These are phyloP conservation scores for Atrina japonica DNA, from an alignment of 2,888 invertebrate species.

Conservation along the genomic window DNA sequence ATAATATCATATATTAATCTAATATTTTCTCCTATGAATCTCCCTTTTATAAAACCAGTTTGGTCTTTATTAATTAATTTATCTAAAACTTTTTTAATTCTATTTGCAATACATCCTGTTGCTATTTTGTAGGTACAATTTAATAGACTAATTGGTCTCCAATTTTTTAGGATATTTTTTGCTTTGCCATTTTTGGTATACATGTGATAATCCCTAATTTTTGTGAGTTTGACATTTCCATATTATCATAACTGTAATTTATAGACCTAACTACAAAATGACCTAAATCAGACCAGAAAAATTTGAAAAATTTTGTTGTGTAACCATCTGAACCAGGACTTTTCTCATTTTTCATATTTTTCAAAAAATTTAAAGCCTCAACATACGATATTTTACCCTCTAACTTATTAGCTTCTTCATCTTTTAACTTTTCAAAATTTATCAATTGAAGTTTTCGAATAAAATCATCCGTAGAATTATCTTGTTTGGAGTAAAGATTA, in stretches of 20 bases:
- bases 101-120: neutral
- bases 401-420: neutral
- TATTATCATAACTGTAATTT: constrained; percentile 3
- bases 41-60: too few species aligned
- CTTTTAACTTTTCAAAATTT: neutral
- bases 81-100: too few species aligned
- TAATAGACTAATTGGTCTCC: constrained; percentile 23
- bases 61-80: too few species aligned
- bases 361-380: constrained; percentile 4
- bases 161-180: constrained; percentile 18
- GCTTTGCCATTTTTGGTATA: constrained; percentile 26
- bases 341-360: constrained; percentile 16
- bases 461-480: neutral
- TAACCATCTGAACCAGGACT: constrained; percentile 24
- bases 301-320: constrained; percentile 23
- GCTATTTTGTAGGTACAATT: constrained; percentile 10
- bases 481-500: constrained; percentile 10
- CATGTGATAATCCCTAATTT: constrained; percentile 15
- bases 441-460: too few species aligned
- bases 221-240: neutral
- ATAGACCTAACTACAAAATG: constrained; percentile 14
- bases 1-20: too few species aligned
- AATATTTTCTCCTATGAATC: too few species aligned
- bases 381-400: constrained; percentile 2
- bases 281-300: constrained; percentile 18